These are phyloP conservation scores for Macaria notata DNA, from an alignment of 2,888 invertebrate genomes.

Conservation along the genomic window DNA sequence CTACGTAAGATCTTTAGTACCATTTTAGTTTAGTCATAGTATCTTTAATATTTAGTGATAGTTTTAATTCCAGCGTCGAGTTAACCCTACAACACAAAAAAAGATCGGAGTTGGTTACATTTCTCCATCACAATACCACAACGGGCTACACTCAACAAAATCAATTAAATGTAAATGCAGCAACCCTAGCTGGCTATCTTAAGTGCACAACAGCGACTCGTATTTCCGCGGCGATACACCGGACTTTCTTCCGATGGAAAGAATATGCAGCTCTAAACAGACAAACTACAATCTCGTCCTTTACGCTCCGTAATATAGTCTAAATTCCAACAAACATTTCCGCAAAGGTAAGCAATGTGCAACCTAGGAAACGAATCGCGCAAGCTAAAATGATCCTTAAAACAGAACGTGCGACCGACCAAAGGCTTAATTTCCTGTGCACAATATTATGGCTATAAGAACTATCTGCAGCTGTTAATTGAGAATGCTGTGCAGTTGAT, in stretches of 20 bases:
- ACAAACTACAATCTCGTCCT: constrained; percentile 40
- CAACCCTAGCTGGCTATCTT: constrained; percentile 54
- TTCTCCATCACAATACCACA: constrained; percentile 6
- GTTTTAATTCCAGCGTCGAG: too few species aligned
- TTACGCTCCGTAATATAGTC: constrained; percentile 38
- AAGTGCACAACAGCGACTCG: constrained; percentile 58
- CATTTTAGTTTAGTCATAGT: too few species aligned
- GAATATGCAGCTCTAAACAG: constrained; percentile 40
- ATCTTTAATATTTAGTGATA: too few species aligned
- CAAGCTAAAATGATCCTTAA: constrained; percentile 54
- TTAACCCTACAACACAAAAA: too few species aligned
- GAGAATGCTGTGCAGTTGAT: constrained; percentile 49
- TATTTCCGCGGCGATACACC: constrained; percentile 58
- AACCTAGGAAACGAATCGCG: constrained; percentile 24
- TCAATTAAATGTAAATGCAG: constrained; percentile 34
- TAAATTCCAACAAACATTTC: constrained; percentile 39
- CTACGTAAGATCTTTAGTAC: too few species aligned
- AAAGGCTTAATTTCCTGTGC: constrained; percentile 62
- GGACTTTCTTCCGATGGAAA: constrained; percentile 48
- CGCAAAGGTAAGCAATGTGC: constrained; percentile 42
- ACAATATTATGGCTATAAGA: constrained; percentile 42
- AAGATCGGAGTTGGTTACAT: neutral
- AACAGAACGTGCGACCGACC: constrained; percentile 44
- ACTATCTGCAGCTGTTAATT: constrained; percentile 54
- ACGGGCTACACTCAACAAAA: constrained; percentile 12